These are phyloP conservation scores for Heterohyrax brucei DNA, from an alignment of 2,797 vertebrate genomes.

Conservation along the genomic window DNA sequence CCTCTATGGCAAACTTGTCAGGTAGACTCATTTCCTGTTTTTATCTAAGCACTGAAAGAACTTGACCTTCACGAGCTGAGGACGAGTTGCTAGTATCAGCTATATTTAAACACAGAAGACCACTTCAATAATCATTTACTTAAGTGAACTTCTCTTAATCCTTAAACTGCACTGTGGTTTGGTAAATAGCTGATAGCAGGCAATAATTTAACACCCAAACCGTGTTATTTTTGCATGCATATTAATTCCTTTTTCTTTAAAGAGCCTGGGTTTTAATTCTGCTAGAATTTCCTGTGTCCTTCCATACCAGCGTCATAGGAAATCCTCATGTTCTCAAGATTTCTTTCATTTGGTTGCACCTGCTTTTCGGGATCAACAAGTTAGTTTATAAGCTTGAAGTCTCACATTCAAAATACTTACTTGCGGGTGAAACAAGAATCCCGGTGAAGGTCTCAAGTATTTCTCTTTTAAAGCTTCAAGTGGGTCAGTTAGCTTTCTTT, in stretches of 20 bases:
- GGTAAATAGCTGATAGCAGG: conserved; percentile 10
- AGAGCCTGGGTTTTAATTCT: conserved; percentile 77
- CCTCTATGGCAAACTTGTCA: conserved; percentile 84
- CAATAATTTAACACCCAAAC: conserved; percentile 64
- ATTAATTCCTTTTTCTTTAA: conserved; percentile 79
- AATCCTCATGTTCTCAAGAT: conserved; percentile 91
- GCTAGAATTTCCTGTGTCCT: conserved; percentile 88
- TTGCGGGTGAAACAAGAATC: conserved; percentile 99
- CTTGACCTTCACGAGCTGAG: conserved; percentile 64
- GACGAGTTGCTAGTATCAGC: conserved; percentile 68
- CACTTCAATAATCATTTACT: conserved; percentile 68
- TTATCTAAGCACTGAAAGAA: conserved; percentile 81
- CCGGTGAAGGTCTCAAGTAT: conserved; percentile 98
- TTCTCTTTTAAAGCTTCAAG: conserved; percentile 99
- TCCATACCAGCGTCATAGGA: conserved; percentile 89
- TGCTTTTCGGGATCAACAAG: conserved; percentile 91
- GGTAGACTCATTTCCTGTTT: conserved; percentile 88
- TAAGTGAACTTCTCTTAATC: conserved; percentile 53
- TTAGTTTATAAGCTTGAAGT: conserved; percentile 90
- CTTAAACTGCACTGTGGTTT: conserved; percentile 67
- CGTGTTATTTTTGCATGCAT: conserved; percentile 56
- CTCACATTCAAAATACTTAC: conserved; percentile 93
- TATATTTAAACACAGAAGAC: conserved; percentile 73
- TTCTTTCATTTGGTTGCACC: conserved; percentile 91
- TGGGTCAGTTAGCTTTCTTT: conserved; percentile 99